Evolutionary conservation across 2,888 invertebrate species (phyloP), one percentile per base, ranked within the genome.

Genomic region (Hypolimnas misippus): DNA sequence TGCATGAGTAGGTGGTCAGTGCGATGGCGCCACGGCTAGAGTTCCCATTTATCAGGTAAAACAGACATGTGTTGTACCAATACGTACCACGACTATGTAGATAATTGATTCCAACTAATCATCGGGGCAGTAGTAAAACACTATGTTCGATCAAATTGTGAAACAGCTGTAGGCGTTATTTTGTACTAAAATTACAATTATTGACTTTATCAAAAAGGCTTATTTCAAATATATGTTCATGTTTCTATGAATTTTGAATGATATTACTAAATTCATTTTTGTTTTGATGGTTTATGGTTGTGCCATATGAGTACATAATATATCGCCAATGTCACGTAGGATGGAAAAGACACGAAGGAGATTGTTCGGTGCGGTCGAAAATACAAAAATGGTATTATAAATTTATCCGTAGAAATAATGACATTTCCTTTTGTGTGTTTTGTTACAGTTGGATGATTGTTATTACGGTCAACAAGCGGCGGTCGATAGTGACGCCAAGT

Each of bases 1-100:
- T 59, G 59, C 52, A 56, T 17, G 40, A 52, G 59, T 59, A 59
- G 57, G 62, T 52, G 65, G 46, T 50, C 53, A 54, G 31, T 49
- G 52, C 49, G 55, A 31, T 53, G 62, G 59, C 56, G 56, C 58
- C 58, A 46, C 52, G 38, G 38, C 33, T 60, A 62, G 58, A 46
- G 65, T 62, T 58, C 29, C 60, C 51, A 31, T 52, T 52, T 51
- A 38, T 42, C 52, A 38, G 19, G 21, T 35, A 10, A 53, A 35
- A 53, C 38, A 38, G 38, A 53, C 25, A 29, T 49, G 19, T 49
- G 14, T 5, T 12, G 35, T 56, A 56, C 14, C 44, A 6, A 44
- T 17, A 33, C 8, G 14, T 44, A 19, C 33, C 19, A 33, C 44
- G 19, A 21, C 44, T 55, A 16, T 31, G 7, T 42, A 42, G 42